phyloP scores from a whole-genome alignment of 2,797 vertebrate species.

The Natrix natrix region DNA sequence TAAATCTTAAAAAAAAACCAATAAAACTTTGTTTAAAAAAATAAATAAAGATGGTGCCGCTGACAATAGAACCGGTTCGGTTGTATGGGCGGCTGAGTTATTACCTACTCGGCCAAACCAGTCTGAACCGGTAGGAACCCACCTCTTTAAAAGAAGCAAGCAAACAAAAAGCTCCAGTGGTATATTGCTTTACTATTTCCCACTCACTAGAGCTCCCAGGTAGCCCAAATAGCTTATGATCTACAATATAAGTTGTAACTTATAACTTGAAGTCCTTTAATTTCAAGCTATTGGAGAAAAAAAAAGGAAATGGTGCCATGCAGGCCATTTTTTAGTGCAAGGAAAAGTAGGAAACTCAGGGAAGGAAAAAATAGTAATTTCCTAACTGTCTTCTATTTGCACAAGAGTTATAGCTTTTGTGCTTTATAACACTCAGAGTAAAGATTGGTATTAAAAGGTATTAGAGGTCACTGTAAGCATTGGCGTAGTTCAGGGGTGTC shows the following conservation, averaged over 20 bases:
- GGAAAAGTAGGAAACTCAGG: not conserved
- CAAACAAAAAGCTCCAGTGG: not conserved
- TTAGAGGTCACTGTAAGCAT: not conserved
- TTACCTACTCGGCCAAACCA: too few relatives aligned
- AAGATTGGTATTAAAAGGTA: not conserved
- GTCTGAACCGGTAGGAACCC: too few relatives aligned
- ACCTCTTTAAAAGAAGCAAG: not conserved
- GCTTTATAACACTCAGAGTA: not conserved
- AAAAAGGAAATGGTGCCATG: not conserved
- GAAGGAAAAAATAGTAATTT: not conserved
- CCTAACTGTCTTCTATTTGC: not conserved
- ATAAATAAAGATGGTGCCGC: too few relatives aligned
- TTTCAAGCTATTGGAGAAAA: not conserved
- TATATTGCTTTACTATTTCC: not conserved
- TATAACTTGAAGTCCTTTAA: not conserved
- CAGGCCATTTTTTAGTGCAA: not conserved
- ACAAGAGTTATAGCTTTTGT: not conserved
- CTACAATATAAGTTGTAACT: not conserved
- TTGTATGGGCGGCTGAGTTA: too few relatives aligned
- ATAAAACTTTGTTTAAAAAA: too few relatives aligned
- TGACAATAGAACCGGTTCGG: too few relatives aligned
- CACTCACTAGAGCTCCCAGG: not conserved
- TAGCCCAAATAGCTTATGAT: not conserved
- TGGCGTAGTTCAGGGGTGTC: not conserved
- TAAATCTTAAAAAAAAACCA: too few relatives aligned